Percentiles rank a stretch among this genome's conserved stretches.
phyloP scores from a whole-genome alignment of 2,797 vertebrate genomes.

The Choloepus didactylus region DNA sequence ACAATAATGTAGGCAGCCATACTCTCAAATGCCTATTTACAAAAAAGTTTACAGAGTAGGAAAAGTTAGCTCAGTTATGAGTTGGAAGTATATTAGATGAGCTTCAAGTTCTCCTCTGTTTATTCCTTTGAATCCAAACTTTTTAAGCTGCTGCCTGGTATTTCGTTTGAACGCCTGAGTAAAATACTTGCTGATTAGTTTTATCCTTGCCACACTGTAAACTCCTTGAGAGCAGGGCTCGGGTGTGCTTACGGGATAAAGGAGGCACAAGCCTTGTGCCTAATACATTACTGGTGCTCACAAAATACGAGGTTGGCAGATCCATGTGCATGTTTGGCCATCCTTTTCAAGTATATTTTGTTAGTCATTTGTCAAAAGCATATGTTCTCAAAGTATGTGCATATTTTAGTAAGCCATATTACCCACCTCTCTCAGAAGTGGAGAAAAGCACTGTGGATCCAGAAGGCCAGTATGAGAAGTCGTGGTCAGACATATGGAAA shows the following conservation, averaged over 20 bases:
- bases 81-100: background rate
- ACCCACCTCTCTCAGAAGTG: background rate
- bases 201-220: background rate
- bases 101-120: background rate
- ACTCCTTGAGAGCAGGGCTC: background rate
- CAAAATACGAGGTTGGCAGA: background rate
- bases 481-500: background rate
- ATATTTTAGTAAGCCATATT: background rate
- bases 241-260: background rate
- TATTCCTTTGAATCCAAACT: constrained; percentile 51
- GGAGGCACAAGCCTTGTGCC: background rate
- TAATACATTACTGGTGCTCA: background rate
- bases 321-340: background rate
- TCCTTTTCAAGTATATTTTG: background rate
- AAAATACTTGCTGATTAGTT: constrained; percentile 17
- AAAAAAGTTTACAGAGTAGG: background rate
- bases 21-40: background rate
- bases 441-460: background rate
- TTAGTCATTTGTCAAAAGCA: constrained; percentile 23
- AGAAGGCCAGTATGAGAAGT: background rate
- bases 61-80: background rate
- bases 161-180: background rate
- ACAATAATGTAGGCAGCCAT: background rate
- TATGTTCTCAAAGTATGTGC: background rate
- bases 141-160: background rate